Evolutionary conservation across 92 coral and sea anemone species (phyloP), one percentile per base, ranked within the genome.

Genomic region (Phenganax subtilis): DNA sequence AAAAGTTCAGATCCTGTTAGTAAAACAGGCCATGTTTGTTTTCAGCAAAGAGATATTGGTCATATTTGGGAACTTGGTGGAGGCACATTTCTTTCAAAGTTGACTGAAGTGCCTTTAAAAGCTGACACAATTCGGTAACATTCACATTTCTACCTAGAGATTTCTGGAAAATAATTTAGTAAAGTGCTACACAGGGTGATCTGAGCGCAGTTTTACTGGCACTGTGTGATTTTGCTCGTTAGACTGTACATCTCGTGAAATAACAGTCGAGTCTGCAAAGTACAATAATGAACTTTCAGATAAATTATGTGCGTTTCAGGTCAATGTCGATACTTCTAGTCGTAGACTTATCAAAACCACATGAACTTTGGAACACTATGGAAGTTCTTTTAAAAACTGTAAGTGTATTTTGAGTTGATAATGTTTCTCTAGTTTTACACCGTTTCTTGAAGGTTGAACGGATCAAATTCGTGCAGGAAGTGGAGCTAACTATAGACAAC

Each of bases 61-160:
- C 99, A 96, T 71, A 90, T 96, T 77, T 96, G 99, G 99, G 99
- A 96, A 82, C 83, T 96, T 57, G 99, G 99, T 56, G 97, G 99
- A 30, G 99, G 99, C 6, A 88, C 96, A 72, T 90, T 88, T 77
- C 85, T 96, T 70, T 92, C 99, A 65, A 96, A 96, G 82, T 72
- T 96, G 81, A 92, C 86, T 80, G 96, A 92, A 63, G 87, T 96
- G 72, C 99, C 99, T 63, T 86, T 96, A 54, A 96, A 81, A 29
- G 79, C 87, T n/a, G 93, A 81, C 15, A 92, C 93, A 7, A 87
- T 96, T 56, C 89, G 96, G 99, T 91, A 58, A 57, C 6, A 12
- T 15, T 20, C 17, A 28, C 25, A 7, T 15, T 73, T n/a, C 47
- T 37, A 37, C 47, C 25, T 20, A 0, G 47, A 37, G 47, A 37